Evolutionary conservation across 1,140 invertebrate genomes (phyloP).

Genomic region (Solen grandis): DNA sequence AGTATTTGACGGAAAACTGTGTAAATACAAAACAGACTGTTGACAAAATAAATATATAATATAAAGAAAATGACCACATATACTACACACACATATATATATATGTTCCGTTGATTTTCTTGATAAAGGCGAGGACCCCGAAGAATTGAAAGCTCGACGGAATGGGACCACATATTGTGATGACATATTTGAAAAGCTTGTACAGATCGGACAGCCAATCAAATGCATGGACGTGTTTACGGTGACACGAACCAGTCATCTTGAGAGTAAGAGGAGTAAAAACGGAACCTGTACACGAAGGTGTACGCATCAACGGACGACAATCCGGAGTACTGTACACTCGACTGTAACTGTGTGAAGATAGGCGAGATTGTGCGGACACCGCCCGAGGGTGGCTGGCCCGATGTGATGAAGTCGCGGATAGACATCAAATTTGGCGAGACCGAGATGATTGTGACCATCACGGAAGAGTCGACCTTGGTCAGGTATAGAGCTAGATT

Average conservation of each 20-base stretch:
- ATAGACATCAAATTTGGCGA: conserved; percentile 49
- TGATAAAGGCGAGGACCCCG: conserved; percentile 22
- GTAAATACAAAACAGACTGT: too few relatives aligned
- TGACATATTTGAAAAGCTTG: conserved; percentile 42
- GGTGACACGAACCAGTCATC: conserved; percentile 21
- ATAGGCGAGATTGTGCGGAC: conserved; percentile 46
- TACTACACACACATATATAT: too few relatives aligned
- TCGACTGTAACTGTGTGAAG: conserved; percentile 34
- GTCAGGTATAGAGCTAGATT: conserved; percentile 31
- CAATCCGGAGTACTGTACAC: conserved; percentile 33
- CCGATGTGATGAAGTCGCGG: conserved; percentile 38
- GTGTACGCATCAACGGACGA: conserved; percentile 31
- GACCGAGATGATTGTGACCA: conserved; percentile 26
- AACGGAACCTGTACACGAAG: conserved; percentile 26
- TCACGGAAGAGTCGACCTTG: conserved; percentile 14
- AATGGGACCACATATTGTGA: conserved; percentile 36
- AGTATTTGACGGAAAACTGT: too few relatives aligned
- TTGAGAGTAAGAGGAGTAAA: conserved; percentile 5
- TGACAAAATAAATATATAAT: too few relatives aligned
- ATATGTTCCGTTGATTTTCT: too few relatives aligned
- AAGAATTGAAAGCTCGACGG: conserved; percentile 23
- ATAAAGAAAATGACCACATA: too few relatives aligned
- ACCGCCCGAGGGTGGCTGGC: conserved; percentile 41
- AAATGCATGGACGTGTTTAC: conserved; percentile 20
- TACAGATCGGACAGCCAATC: conserved; percentile 41